phyloP scores from a whole-genome alignment of 2,888 invertebrate genomes.

The Pammene fasciana region DNA sequence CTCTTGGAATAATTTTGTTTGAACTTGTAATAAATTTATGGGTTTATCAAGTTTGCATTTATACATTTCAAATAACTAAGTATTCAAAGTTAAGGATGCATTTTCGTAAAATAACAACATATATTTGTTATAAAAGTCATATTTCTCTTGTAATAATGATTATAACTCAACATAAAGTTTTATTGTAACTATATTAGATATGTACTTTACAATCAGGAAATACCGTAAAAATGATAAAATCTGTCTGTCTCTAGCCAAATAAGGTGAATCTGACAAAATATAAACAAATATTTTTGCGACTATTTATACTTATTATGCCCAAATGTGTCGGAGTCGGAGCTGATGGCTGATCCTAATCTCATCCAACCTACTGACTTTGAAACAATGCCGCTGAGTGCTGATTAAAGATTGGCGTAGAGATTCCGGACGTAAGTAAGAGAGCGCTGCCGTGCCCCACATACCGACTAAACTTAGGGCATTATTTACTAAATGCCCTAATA shows the following conservation, averaged over 20 bases:
- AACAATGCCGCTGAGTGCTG: not conserved
- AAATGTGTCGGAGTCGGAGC: too few species aligned
- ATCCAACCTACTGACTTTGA: not conserved
- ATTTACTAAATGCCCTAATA: slow-evolving; percentile 20
- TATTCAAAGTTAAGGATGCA: not conserved
- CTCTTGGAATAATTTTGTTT: slow-evolving; percentile 20
- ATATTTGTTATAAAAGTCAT: too few species aligned
- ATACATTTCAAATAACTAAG: not conserved
- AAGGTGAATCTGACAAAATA: too few species aligned
- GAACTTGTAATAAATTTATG: slow-evolving; percentile 1
- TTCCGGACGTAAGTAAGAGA: slow-evolving; percentile 2
- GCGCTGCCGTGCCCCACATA: slow-evolving; percentile 7
- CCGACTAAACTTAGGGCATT: slow-evolving; percentile 2
- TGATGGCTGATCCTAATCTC: too few species aligned
- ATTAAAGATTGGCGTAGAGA: not conserved
- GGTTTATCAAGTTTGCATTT: not conserved
- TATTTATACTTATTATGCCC: too few species aligned
- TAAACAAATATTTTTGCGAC: too few species aligned
- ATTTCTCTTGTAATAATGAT: too few species aligned
- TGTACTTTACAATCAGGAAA: too few species aligned
- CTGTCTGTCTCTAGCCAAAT: too few species aligned
- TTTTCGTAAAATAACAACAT: not conserved
- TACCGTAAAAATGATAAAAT: too few species aligned
- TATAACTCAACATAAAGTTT: too few species aligned
- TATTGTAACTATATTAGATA: too few species aligned